A percentile compares a stretch with the other conserved stretches of the same genome.
phyloP scores from a whole-genome alignment of 30 jellyfish, hydroid and myxozoan species.

The Sanderia malayensis region DNA sequence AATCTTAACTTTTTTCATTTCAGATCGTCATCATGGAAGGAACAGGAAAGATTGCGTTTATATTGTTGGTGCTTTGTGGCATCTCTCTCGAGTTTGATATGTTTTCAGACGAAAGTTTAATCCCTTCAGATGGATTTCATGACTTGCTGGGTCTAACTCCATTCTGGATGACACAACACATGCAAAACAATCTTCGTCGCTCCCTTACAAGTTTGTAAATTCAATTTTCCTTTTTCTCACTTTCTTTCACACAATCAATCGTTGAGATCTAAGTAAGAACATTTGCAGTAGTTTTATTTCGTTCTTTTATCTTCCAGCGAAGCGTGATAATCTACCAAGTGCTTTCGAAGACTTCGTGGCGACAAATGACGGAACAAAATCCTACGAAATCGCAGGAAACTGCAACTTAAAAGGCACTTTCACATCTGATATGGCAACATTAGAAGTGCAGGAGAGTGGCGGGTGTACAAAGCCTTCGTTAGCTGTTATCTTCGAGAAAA shows the following conservation, averaged over 20 bases:
- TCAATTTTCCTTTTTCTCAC: background rate
- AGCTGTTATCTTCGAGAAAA: constrained; percentile 13
- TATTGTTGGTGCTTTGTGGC: background rate
- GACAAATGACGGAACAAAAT: constrained; percentile 16
- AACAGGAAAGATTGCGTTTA: background rate
- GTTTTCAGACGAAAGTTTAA: constrained; percentile 32
- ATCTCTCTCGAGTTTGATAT: constrained; percentile 1
- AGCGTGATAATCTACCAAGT: constrained; percentile 26
- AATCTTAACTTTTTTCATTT: no score
- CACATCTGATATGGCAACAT: constrained; percentile 1
- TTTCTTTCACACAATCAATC: no score
- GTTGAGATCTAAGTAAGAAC: no score
- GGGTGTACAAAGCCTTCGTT: constrained; percentile 30
- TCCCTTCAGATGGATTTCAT: constrained; percentile 66
- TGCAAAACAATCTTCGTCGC: constrained; percentile 22
- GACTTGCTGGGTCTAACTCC: constrained; percentile 72
- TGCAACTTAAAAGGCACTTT: constrained; percentile 16
- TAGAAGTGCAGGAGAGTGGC: background rate
- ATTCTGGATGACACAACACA: constrained; percentile 34
- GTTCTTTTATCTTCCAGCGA: background rate
- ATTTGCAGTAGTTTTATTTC: no score
- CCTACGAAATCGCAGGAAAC: constrained; percentile 20
- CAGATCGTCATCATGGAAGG: background rate
- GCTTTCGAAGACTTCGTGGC: background rate
- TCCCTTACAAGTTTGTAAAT: constrained; percentile 47